These are phyloP conservation scores for Hylaea fasciaria DNA, from an alignment of 2,888 invertebrate species.

Conservation along the genomic window DNA sequence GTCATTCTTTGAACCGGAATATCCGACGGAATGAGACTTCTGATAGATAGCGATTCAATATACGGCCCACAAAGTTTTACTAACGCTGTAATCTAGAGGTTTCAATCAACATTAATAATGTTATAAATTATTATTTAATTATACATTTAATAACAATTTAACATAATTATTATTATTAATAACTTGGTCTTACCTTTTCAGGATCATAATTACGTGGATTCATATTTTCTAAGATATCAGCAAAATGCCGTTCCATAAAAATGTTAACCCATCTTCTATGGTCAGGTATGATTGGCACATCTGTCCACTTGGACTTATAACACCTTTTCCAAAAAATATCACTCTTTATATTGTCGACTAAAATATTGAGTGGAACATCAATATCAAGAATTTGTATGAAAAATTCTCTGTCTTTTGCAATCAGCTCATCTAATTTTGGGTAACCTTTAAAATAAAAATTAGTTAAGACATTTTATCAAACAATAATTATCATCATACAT, in stretches of 20 bases:
- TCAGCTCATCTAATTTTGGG: slow-evolving; percentile 67
- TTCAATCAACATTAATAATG: background rate
- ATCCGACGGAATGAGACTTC: slow-evolving; percentile 75
- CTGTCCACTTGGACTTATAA: slow-evolving; percentile 69
- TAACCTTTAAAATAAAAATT: slow-evolving; percentile 54
- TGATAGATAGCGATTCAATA: slow-evolving; percentile 69
- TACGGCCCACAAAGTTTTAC: slow-evolving; percentile 78
- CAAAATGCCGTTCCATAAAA: slow-evolving; percentile 76
- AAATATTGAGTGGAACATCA: slow-evolving; percentile 69
- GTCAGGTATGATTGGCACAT: slow-evolving; percentile 56
- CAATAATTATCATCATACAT: slow-evolving; percentile 8
- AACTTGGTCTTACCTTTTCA: slow-evolving; percentile 64
- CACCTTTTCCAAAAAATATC: slow-evolving; percentile 81
- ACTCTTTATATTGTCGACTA: slow-evolving; percentile 77
- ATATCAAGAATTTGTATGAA: slow-evolving; percentile 74
- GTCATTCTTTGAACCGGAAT: slow-evolving; percentile 72
- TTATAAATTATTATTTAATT: background rate
- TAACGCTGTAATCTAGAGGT: slow-evolving; percentile 63
- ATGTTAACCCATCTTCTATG: slow-evolving; percentile 74
- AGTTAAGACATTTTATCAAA: too few relatives aligned
- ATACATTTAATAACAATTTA: background rate
- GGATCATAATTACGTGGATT: slow-evolving; percentile 80
- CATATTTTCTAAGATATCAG: slow-evolving; percentile 76
- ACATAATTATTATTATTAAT: background rate
- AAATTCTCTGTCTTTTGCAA: slow-evolving; percentile 72